Conservation (phyloP, 2,797 vertebrate species). For the Alosa sapidissima region DNA sequence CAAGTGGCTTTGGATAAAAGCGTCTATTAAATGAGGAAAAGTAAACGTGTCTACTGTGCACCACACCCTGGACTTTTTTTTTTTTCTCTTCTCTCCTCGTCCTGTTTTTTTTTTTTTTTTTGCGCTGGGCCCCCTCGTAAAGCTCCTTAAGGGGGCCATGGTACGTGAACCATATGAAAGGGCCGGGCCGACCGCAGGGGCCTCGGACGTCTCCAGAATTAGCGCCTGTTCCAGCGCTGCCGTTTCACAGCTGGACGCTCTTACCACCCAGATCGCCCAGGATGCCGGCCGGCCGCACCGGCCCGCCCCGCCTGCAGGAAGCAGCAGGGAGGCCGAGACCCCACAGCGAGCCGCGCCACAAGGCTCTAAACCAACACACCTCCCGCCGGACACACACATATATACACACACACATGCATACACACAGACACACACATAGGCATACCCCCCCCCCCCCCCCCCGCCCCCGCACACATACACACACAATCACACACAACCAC, state of each 20-base stretch:
- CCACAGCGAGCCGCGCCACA: background rate
- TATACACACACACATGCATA: background rate
- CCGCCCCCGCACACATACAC: background rate
- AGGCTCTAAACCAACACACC: background rate
- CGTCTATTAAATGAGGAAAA: background rate
- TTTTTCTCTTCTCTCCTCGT: background rate
- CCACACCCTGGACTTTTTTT: background rate
- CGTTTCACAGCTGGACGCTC: conserved; percentile 44
- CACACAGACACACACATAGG: background rate
- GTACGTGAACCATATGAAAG: conserved; percentile 13
- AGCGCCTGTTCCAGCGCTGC: conserved; percentile 29
- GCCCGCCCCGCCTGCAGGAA: too few relatives aligned
- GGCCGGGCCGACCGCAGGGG: background rate
- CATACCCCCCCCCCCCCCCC: background rate
- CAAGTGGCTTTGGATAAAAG: background rate
- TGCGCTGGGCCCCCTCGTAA: background rate
- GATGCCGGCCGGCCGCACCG: background rate
- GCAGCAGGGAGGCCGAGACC: background rate
- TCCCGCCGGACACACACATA: conserved; percentile 6
- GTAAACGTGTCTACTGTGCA: background rate
- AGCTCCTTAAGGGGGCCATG: background rate
- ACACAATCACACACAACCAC: background rate
- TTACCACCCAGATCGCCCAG: conserved; percentile 46
- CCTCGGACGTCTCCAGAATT: conserved; percentile 16
- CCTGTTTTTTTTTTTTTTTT: background rate